Conservation (phyloP, 2,888 invertebrate species). For the Dyspetes luteomarginatus region DNA sequence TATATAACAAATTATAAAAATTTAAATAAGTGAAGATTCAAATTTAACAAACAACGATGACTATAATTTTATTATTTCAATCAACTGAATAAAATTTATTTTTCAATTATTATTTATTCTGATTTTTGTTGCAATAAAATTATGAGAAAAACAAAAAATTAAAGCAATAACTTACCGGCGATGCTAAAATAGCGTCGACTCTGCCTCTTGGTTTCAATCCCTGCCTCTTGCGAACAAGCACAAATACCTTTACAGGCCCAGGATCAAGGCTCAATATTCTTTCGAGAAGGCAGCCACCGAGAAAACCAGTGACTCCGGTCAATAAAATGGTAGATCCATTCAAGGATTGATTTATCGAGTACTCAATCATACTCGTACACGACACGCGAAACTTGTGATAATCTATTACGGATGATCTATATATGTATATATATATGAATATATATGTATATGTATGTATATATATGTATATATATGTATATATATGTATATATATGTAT, state of each 20-base stretch:
- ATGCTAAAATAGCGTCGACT: conserved; percentile 65
- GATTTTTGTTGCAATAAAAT: no score
- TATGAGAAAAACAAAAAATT: background rate
- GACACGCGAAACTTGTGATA: background rate
- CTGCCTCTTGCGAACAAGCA: conserved; percentile 68
- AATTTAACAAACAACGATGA: no score
- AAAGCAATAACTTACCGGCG: conserved; percentile 67
- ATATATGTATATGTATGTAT: no score
- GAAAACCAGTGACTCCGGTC: conserved; percentile 73
- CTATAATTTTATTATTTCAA: no score
- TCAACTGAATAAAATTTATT: no score
- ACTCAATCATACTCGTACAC: conserved; percentile 44
- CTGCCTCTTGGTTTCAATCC: conserved; percentile 66
- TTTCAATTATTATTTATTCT: no score
- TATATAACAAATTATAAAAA: no score
- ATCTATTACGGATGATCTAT: no score
- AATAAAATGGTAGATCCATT: conserved; percentile 62
- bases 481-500: no score
- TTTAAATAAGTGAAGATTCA: no score
- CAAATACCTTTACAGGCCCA: conserved; percentile 68
- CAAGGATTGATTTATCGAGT: conserved; percentile 63
- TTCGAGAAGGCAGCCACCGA: conserved; percentile 71
- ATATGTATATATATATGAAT: no score
- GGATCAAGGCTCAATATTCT: conserved; percentile 69
- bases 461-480: no score